These are phyloP conservation scores for Raja brachyura DNA, from an alignment of 2,113 vertebrate species.

Conservation along the genomic window DNA sequence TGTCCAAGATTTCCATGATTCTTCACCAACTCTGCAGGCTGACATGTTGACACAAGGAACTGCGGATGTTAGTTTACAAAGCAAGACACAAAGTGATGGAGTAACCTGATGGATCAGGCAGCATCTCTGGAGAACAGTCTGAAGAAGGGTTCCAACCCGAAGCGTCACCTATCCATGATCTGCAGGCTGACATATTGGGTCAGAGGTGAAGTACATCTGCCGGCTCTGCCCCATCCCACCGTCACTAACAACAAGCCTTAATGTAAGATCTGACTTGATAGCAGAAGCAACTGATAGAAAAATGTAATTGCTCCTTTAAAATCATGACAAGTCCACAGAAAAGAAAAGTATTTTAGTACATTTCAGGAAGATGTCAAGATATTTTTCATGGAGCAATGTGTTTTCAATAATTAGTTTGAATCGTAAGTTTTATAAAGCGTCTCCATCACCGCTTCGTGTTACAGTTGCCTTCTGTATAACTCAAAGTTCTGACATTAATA, in stretches of 20 bases:
- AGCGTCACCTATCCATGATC: too few species aligned
- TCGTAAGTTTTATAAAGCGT: background rate
- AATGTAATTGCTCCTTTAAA: slow-evolving; percentile 11
- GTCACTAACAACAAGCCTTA: background rate
- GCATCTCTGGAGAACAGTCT: too few species aligned
- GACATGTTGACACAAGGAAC: background rate
- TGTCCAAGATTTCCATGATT: background rate
- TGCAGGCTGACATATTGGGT: background rate
- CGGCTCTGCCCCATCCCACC: background rate
- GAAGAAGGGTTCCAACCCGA: too few species aligned
- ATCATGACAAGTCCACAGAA: background rate
- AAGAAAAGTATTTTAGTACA: background rate
- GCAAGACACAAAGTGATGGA: too few species aligned
- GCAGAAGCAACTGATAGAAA: background rate
- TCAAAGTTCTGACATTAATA: background rate
- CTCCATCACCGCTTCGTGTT: background rate
- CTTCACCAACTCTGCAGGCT: background rate
- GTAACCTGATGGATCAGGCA: too few species aligned
- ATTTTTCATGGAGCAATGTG: background rate
- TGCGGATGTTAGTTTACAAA: too few species aligned
- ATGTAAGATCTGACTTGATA: background rate
- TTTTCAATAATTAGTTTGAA: background rate
- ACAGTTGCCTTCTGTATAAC: background rate
- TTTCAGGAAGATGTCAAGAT: background rate
- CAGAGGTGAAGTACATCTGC: background rate